Evolutionary conservation across 2,113 vertebrate species (phyloP).

Genomic region (Cyphotilapia sp.): DNA sequence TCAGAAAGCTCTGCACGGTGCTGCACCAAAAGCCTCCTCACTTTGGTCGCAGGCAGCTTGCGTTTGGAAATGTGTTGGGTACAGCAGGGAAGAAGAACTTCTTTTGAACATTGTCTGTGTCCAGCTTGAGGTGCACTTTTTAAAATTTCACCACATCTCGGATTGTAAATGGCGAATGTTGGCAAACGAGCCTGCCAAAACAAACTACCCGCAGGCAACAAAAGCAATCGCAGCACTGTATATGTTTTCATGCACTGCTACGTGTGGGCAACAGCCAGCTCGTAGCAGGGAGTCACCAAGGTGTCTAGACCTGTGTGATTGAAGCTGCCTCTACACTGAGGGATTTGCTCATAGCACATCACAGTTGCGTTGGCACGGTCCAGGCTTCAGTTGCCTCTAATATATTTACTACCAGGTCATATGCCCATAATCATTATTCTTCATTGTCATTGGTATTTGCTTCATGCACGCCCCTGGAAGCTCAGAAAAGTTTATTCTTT

Average conservation of each 20-base stretch:
- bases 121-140: not conserved
- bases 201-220: rapidly evolving
- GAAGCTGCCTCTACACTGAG: not conserved
- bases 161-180: not conserved
- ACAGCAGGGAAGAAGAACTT: not conserved
- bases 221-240: not conserved
- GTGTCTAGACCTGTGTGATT: not conserved
- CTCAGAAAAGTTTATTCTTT: not conserved
- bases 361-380: rapidly evolving
- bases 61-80: not conserved
- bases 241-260: rapidly evolving
- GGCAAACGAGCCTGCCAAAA: not conserved
- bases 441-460: rapidly evolving
- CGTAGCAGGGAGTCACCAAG: not conserved
- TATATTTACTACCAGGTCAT: not conserved
- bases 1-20: not conserved
- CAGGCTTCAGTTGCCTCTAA: not conserved
- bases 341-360: not conserved
- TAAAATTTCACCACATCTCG: not conserved
- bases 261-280: not conserved
- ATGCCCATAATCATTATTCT: rapidly evolving
- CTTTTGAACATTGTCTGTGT: rapidly evolving
- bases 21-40: not conserved
- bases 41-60: not conserved
- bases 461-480: rapidly evolving